These are phyloP conservation scores for Hedychridium roseum DNA, from an alignment of 2,888 invertebrate species.

Conservation along the genomic window DNA sequence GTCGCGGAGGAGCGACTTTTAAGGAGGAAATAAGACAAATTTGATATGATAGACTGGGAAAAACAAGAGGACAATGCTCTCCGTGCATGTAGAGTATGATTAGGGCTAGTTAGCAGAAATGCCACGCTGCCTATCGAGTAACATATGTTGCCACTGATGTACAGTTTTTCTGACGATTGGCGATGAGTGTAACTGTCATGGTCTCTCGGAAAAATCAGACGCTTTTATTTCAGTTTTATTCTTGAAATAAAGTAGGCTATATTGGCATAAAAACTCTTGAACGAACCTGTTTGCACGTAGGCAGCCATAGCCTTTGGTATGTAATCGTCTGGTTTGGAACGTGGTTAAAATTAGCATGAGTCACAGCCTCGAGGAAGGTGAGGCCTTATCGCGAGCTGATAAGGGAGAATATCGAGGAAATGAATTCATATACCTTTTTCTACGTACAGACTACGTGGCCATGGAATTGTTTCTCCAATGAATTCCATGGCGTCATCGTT, in stretches of 20 bases:
- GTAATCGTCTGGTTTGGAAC: conserved; percentile 11
- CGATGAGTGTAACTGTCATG: no score
- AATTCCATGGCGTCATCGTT: no score
- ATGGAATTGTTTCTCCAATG: conserved; percentile 3
- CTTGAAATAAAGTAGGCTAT: no score
- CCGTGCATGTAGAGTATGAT: no score
- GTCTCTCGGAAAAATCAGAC: no score
- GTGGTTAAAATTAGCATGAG: conserved; percentile 27
- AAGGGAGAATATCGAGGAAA: conserved; percentile 14
- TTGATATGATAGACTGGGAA: conserved; percentile 3
- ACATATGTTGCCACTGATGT: no score
- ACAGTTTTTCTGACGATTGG: no score
- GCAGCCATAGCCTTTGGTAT: background rate
- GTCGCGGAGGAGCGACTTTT: background rate
- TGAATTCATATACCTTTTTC: background rate
- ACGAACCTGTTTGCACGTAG: background rate
- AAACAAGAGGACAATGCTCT: background rate
- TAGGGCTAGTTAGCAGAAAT: no score
- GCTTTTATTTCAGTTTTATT: no score
- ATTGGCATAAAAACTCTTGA: background rate
- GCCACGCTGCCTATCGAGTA: no score
- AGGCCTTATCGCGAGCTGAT: conserved; percentile 6
- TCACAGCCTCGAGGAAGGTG: conserved; percentile 17
- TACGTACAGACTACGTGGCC: background rate
- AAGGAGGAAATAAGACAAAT: conserved; percentile 4